These are phyloP conservation scores for Byasa hedistus DNA, from an alignment of 2,888 invertebrate genomes.

Conservation along the genomic window DNA sequence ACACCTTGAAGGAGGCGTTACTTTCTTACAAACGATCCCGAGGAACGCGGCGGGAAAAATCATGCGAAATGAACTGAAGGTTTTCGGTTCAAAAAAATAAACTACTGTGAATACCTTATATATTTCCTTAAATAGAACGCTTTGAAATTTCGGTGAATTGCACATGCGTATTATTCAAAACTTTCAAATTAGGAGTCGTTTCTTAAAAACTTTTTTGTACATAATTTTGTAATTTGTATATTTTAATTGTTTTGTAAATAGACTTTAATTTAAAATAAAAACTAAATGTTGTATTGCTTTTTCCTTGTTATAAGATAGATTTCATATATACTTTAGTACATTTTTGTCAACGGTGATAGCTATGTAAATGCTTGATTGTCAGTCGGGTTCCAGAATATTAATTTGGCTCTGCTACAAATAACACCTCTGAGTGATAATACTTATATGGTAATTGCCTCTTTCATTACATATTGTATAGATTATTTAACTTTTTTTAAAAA, in stretches of 20 bases:
- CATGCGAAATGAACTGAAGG: slow-evolving; percentile 83
- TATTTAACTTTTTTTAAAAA: too few species aligned
- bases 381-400: too few species aligned
- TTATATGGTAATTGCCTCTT: too few species aligned
- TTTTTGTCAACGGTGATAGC: too few species aligned
- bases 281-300: background rate
- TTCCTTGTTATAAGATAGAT: background rate
- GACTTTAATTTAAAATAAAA: background rate
- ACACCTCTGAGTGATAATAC: too few species aligned
- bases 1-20: slow-evolving; percentile 84
- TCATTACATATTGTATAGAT: too few species aligned
- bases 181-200: background rate
- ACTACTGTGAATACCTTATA: background rate
- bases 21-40: slow-evolving; percentile 84
- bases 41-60: slow-evolving; percentile 89
- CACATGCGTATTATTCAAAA: too few species aligned
- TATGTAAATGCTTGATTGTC: too few species aligned
- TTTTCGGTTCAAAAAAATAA: slow-evolving; percentile 51
- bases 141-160: too few species aligned
- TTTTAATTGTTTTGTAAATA: background rate
- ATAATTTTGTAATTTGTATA: background rate
- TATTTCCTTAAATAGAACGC: background rate
- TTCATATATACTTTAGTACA: too few species aligned
- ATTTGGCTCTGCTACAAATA: too few species aligned
- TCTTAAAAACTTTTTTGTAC: background rate